These are phyloP conservation scores for Cardiocondyla obscurior DNA, from an alignment of 1,140 invertebrate species.

Conservation along the genomic window DNA sequence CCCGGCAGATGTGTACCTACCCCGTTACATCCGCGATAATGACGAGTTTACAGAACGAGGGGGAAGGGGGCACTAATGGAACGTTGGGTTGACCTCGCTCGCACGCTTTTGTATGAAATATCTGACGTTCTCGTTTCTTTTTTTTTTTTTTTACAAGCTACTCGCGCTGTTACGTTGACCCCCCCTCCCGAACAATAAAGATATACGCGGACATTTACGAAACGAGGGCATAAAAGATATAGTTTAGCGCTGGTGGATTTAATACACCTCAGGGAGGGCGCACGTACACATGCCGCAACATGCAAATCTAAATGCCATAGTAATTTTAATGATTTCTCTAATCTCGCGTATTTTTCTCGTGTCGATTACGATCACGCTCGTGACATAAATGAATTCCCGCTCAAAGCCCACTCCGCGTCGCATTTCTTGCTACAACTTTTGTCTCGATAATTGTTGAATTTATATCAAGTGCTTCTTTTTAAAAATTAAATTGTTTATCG, in stretches of 20 bases:
- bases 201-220: slow-evolving; percentile 49
- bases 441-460: background rate
- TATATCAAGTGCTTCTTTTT: background rate
- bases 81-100: slow-evolving; percentile 8
- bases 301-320: slow-evolving; percentile 7
- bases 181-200: slow-evolving; percentile 32
- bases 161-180: slow-evolving; percentile 2
- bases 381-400: background rate
- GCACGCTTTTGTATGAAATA: slow-evolving; percentile 5
- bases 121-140: slow-evolving; percentile 21
- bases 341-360: background rate
- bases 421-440: background rate
- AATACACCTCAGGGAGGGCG: slow-evolving; percentile 23
- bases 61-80: slow-evolving; percentile 41
- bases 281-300: background rate
- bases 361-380: background rate
- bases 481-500: background rate
- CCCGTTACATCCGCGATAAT: slow-evolving; percentile 44
- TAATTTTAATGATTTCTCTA: slow-evolving; percentile 24
- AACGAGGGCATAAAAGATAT: slow-evolving; percentile 50
- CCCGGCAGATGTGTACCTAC: slow-evolving; percentile 15
- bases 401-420: background rate
- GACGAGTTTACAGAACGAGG: slow-evolving; percentile 48
- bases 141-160: slow-evolving; percentile 33
- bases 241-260: slow-evolving; percentile 38